Evolutionary conservation across 2,888 invertebrate genomes (phyloP).

Genomic region (Drosophila prostipennis): DNA sequence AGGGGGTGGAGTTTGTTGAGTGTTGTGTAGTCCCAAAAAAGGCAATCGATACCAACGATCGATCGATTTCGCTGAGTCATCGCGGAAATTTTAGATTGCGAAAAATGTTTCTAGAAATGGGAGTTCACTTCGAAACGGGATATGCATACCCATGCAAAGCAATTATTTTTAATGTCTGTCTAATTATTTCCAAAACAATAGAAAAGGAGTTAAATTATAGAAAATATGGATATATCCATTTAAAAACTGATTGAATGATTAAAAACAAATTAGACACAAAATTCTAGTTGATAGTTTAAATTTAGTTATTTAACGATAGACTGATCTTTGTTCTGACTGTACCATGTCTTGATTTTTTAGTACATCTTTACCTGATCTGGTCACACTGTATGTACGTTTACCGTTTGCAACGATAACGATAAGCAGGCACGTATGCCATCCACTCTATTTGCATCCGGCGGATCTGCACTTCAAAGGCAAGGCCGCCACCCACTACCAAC

Average conservation of each 20-base stretch:
- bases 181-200: neutral
- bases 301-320: neutral
- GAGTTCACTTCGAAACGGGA: neutral
- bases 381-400: neutral
- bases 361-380: neutral
- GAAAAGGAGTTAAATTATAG: too few relatives aligned
- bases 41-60: constrained; percentile 24
- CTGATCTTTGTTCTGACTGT: neutral
- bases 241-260: neutral
- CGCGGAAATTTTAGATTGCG: neutral
- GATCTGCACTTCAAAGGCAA: constrained; percentile 2
- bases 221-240: neutral
- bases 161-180: neutral
- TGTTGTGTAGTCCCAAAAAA: constrained; percentile 3
- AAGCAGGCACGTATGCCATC: constrained; percentile 1
- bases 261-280: neutral
- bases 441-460: neutral
- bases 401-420: constrained; percentile 2
- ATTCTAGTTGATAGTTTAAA: neutral
- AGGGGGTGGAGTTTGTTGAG: constrained; percentile 8
- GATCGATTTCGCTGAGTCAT: constrained; percentile 22
- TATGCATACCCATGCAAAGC: neutral
- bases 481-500: neutral
- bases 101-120: neutral
- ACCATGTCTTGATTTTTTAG: too few relatives aligned